These are phyloP conservation scores for Ascaphus truei DNA, from an alignment of 2,113 vertebrate genomes.

Conservation along the genomic window DNA sequence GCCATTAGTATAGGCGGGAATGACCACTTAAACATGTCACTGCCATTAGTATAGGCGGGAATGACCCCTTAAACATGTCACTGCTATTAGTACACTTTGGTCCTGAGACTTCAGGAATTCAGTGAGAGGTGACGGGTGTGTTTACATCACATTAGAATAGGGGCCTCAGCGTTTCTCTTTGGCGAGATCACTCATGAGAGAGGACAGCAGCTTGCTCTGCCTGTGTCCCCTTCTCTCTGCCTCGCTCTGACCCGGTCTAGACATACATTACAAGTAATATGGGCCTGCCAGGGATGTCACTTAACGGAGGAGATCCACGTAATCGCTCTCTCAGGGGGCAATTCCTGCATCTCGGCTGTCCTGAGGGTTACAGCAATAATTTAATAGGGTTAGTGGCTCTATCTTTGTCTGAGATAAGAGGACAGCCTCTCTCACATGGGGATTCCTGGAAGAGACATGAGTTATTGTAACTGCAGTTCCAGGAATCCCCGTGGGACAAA, in stretches of 20 bases:
- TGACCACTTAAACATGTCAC: no score
- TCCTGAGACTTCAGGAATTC: no score
- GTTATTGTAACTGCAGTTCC: neutral
- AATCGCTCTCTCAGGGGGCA: neutral
- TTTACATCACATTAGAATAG: no score
- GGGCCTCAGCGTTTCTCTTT: no score
- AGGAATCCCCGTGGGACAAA: neutral
- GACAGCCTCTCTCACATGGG: neutral
- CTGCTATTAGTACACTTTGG: no score
- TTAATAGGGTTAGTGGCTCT: neutral
- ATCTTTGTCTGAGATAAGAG: neutral
- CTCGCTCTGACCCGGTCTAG: neutral
- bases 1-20: no score
- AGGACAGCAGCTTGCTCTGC: neutral
- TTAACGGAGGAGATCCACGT: neutral
- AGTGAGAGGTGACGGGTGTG: no score
- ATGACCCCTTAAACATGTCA: no score
- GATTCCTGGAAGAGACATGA: neutral
- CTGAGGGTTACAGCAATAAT: neutral
- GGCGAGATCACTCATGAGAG: no score
- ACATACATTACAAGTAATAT: neutral
- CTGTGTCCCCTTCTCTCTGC: neutral
- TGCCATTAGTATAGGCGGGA: no score
- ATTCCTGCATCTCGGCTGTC: neutral
- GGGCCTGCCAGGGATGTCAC: slow-evolving; percentile 6